Conservation (phyloP, 2,888 invertebrate genomes). For the Xylota sylvarum region DNA sequence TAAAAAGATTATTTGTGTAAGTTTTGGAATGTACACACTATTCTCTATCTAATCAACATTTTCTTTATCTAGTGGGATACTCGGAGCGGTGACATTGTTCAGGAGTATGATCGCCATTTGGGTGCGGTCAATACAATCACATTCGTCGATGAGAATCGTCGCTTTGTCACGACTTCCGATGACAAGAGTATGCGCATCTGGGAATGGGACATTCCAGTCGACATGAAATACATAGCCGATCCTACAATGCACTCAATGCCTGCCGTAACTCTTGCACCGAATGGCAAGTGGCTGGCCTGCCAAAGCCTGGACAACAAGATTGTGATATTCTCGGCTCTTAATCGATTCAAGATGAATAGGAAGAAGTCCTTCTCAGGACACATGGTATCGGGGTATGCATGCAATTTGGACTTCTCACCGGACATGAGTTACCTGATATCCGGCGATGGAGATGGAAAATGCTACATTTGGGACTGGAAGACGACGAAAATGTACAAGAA, state of each 20-base stretch:
- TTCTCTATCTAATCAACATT: neutral
- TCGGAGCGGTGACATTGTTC: conserved; percentile 96
- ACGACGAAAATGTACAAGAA: conserved; percentile 99
- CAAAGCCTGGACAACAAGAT: conserved; percentile 99
- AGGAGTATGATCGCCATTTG: conserved; percentile 99
- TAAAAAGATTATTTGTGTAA: conserved; percentile 99
- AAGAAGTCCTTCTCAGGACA: conserved; percentile 99
- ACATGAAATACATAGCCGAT: conserved; percentile 99
- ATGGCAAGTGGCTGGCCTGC: conserved; percentile 99
- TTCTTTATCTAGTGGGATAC: conserved; percentile 92
- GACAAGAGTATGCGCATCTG: conserved; percentile 99
- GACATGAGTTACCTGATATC: conserved; percentile 99
- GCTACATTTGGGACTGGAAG: conserved; percentile 99
- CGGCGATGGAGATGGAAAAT: conserved; percentile 99
- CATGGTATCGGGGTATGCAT: conserved; percentile 99
- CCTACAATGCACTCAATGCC: conserved; percentile 99
- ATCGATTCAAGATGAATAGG: conserved; percentile 98
- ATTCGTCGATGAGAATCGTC: conserved; percentile 98
- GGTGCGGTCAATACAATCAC: conserved; percentile 99
- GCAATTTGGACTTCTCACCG: conserved; percentile 98
- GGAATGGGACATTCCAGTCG: conserved; percentile 99
- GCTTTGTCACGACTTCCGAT: conserved; percentile 99
- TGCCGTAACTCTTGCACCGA: conserved; percentile 96
- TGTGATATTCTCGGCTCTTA: conserved; percentile 98
- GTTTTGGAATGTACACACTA: conserved; percentile 82